Conservation (phyloP, 2,888 invertebrate species). For the Dioctria linearis region DNA sequence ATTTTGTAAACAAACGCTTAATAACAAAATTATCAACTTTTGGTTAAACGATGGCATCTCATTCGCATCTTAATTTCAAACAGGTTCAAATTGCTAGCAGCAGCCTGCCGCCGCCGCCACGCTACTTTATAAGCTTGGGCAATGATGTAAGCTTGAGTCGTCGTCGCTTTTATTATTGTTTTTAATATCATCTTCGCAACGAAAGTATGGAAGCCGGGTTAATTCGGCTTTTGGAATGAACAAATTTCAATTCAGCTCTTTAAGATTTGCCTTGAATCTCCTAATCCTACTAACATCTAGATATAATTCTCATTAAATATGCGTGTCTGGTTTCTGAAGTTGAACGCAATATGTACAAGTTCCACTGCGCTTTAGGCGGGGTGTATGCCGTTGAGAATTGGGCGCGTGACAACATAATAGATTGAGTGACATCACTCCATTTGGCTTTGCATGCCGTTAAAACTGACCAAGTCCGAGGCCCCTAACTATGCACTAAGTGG, state of each 20-base stretch:
- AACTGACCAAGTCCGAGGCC: not conserved
- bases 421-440: slow-evolving; percentile 13
- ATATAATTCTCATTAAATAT: not conserved
- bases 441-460: not conserved
- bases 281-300: too few relatives aligned
- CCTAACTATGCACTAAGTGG: not conserved
- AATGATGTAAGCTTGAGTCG: slow-evolving; percentile 29
- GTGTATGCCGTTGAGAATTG: too few relatives aligned
- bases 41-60: not conserved
- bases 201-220: not conserved
- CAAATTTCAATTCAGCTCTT: too few relatives aligned
- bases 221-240: not conserved
- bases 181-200: not conserved
- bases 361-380: too few relatives aligned
- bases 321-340: too few relatives aligned
- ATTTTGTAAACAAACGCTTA: slow-evolving; percentile 9
- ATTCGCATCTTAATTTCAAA: not conserved
- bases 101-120: not conserved
- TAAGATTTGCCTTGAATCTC: too few relatives aligned
- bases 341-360: too few relatives aligned
- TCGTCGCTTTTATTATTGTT: not conserved
- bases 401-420: not conserved
- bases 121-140: not conserved
- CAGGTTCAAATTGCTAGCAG: slow-evolving; percentile 11
- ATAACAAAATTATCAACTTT: not conserved